A percentile compares a stretch with the other conserved stretches of the same genome.
Conservation (phyloP, 1,140 invertebrate species). For the Drosophila paulistorum region DNA sequence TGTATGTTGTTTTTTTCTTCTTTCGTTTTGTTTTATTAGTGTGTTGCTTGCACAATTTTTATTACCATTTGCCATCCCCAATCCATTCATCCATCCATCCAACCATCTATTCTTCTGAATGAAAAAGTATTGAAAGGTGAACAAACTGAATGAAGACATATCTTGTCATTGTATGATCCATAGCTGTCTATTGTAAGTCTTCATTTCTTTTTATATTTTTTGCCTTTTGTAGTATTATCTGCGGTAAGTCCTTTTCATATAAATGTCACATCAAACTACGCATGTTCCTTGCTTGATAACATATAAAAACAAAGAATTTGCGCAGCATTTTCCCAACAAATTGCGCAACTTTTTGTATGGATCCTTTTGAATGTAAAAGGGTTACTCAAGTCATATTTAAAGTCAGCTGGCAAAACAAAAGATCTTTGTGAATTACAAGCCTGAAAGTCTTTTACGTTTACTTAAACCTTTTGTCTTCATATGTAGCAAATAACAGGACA, state of each 20-base stretch:
- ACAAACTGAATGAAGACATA: conserved; percentile 52
- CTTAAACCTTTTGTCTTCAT: conserved; percentile 35
- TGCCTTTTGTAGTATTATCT: conserved; percentile 61
- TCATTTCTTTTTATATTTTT: conserved; percentile 58
- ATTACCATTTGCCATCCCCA: conserved; percentile 46
- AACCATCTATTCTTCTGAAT: conserved; percentile 4
- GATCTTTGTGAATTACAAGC: conserved; percentile 19
- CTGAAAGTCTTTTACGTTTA: conserved; percentile 40
- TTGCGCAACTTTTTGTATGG: conserved; percentile 52
- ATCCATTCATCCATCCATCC: conserved; percentile 49
- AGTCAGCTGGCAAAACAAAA: conserved; percentile 54
- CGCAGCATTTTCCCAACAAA: conserved; percentile 46
- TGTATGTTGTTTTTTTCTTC: conserved; percentile 38
- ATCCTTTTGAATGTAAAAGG: conserved; percentile 14
- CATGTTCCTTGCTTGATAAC: conserved; percentile 19
- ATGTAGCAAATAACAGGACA: not conserved
- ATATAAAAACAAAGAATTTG: conserved; percentile 38
- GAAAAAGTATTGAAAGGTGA: conserved; percentile 58
- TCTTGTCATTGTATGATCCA: conserved; percentile 27
- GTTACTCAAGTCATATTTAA: conserved; percentile 25
- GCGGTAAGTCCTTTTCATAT: conserved; percentile 71
- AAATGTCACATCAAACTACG: conserved; percentile 62
- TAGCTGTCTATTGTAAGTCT: conserved; percentile 53
- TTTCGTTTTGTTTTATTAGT: conserved; percentile 51
- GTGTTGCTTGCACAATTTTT: conserved; percentile 48